phyloP scores from a whole-genome alignment of 2,113 vertebrate species.

The Neolamprologus modestus region DNA sequence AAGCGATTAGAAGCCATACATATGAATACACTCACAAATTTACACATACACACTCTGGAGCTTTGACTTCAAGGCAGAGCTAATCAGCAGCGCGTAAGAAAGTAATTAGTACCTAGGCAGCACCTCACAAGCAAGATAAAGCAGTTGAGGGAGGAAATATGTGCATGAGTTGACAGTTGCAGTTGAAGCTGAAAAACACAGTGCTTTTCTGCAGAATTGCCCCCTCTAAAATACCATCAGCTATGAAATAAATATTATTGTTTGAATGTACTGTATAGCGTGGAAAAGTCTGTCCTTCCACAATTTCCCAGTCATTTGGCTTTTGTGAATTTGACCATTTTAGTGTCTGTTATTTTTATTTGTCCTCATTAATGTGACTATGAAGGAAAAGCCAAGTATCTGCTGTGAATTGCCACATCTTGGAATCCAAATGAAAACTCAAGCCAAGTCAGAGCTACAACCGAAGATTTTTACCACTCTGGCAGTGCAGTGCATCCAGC shows the following conservation, averaged over 20 bases:
- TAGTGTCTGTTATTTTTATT: neutral
- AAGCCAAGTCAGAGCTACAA: neutral
- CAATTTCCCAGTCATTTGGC: neutral
- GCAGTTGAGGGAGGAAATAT: neutral
- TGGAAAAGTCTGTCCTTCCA: neutral
- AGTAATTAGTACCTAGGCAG: slow-evolving; percentile 39
- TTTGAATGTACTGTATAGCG: neutral
- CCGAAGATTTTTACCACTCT: neutral
- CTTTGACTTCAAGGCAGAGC: slow-evolving; percentile 5
- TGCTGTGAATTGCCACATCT: neutral
- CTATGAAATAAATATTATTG: neutral
- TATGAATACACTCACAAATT: neutral
- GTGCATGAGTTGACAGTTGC: neutral
- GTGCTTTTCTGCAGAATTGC: neutral
- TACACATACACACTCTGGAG: neutral
- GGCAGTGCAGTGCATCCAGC: neutral
- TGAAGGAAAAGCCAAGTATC: neutral
- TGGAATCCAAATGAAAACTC: neutral
- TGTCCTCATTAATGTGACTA: neutral
- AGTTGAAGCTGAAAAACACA: neutral
- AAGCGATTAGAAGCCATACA: slow-evolving; percentile 52
- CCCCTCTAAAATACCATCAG: neutral
- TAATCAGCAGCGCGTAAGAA: slow-evolving; percentile 33
- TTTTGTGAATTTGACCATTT: neutral
- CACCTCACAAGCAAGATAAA: neutral